Evolutionary conservation across 1,140 invertebrate genomes (phyloP), one percentile per base, ranked within the genome.

Genomic region (Archegozetes longisetosus): DNA sequence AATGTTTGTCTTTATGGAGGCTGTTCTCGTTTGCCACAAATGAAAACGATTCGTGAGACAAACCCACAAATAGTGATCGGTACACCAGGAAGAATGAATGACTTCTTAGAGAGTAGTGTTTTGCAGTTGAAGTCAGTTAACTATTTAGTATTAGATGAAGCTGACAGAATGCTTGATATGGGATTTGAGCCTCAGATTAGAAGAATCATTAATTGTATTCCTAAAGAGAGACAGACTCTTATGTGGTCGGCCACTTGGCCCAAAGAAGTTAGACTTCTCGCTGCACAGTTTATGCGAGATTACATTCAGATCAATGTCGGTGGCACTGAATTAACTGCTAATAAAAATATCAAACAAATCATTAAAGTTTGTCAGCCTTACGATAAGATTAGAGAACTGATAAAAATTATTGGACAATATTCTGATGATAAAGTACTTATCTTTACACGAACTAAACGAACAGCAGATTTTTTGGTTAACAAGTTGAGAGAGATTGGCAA

Each of bases 1-100:
- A 96, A 91, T 26, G 93, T 98, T 0, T 91, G 97, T 9, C 88
- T 98, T 32, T 97, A 98, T 62, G 96, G 96, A 71, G 95, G 95
- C 61, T 72, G 74, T 95, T 2, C 94, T 88, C 0, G 78, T 91
- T 66, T 93, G 97, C 70, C 70, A 58, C 78, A 79, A 68, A 68
- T 74, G 9, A 63, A 70, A n/a, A 46, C 28, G n/a, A 32, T 66
- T 3, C 17, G 57, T 20, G 40, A 0, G 77, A 74, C 75, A 51
- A 93, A 92, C 0, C 86, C 85, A 61, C 84, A 98, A 68, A 82
- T 98, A 61, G 70, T 98, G 1, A 90, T 97, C 2, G 91, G 88
- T 2, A 99, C 95, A 0, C 87, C 91, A 0, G 95, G 95, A 0
- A 76, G 95, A 47, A 74, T 98, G 1, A 75, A 85, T 26, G 90